phyloP scores from a whole-genome alignment of 1,140 invertebrate species.

The Drosophila tani region DNA sequence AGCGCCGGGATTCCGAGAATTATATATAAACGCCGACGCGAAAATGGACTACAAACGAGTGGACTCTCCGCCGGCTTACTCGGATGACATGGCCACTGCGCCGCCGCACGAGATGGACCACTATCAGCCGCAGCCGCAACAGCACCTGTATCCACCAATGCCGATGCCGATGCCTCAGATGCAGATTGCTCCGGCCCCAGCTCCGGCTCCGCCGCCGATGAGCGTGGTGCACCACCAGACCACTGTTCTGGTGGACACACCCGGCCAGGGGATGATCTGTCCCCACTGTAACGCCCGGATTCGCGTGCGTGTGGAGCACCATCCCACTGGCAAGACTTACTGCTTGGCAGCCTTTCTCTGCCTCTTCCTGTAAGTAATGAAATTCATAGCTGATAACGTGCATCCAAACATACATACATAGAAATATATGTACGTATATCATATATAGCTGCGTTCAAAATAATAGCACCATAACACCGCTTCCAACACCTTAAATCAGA shows the following conservation, averaged over 20 bases:
- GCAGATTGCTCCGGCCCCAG: not conserved
- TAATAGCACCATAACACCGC: conserved; percentile 2
- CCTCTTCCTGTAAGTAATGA: conserved; percentile 50
- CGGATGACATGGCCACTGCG: conserved; percentile 1
- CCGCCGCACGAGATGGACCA: conserved; percentile 13
- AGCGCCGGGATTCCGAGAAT: not conserved
- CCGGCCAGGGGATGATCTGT: conserved; percentile 44
- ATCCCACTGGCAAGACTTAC: conserved; percentile 58
- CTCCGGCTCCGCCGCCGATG: conserved; percentile 1
- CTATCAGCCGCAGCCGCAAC: not conserved
- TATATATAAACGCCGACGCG: not conserved
- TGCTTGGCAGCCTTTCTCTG: conserved; percentile 44
- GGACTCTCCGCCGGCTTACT: conserved; percentile 14
- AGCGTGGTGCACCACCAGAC: conserved; percentile 14
- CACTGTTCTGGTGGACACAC: conserved; percentile 27
- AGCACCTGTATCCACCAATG: conserved; percentile 11
- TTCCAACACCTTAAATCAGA: not conserved
- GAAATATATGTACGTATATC: not conserved
- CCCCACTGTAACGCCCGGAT: conserved; percentile 55
- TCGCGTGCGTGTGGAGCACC: conserved; percentile 36
- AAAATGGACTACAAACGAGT: conserved; percentile 18
- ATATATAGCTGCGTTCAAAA: not conserved
- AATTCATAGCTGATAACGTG: not conserved
- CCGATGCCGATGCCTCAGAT: not conserved
- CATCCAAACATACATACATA: not conserved